A percentile compares a stretch with the other conserved stretches of the same genome.
Evolutionary conservation across 2,888 invertebrate species (phyloP).

Genomic region (Ypsolopha sequella): DNA sequence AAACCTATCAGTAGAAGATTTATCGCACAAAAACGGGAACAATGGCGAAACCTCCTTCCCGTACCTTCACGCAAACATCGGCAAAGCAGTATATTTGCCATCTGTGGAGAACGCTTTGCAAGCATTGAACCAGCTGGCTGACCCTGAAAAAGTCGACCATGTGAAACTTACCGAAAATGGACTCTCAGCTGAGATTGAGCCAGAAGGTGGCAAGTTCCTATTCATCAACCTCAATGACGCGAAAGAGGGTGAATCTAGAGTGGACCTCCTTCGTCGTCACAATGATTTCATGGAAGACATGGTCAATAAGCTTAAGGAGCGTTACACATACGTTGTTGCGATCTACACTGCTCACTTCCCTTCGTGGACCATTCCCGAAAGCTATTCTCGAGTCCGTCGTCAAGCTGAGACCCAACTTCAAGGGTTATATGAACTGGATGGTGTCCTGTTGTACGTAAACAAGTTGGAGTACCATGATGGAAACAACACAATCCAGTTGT

Average conservation of each 20-base stretch:
- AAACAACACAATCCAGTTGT: constrained; percentile 1
- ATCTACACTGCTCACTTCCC: constrained; percentile 71
- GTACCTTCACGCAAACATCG: constrained; percentile 39
- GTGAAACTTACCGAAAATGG: constrained; percentile 49
- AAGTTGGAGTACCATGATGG: constrained; percentile 14
- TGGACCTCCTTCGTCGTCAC: constrained; percentile 70
- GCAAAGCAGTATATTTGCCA: constrained; percentile 66
- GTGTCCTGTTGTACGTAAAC: constrained; percentile 28
- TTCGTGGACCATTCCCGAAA: constrained; percentile 48
- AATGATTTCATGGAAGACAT: constrained; percentile 70
- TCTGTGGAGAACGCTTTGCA: constrained; percentile 72
- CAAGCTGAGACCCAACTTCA: constrained; percentile 16
- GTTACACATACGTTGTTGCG: constrained; percentile 58
- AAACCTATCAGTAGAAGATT: constrained; percentile 71
- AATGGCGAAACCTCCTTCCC: constrained; percentile 46
- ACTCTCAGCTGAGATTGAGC: constrained; percentile 35
- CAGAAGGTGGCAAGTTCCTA: constrained; percentile 57
- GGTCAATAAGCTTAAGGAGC: constrained; percentile 52
- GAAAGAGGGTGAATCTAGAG: constrained; percentile 62
- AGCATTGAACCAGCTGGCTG: constrained; percentile 62
- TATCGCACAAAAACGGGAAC: constrained; percentile 56
- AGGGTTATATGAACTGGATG: constrained; percentile 19
- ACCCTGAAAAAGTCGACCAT: constrained; percentile 37
- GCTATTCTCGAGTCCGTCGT: constrained; percentile 36
- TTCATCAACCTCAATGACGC: constrained; percentile 72